Percentiles rank a stretch among this genome's conserved stretches.
phyloP scores from a whole-genome alignment of 2,888 invertebrate genomes.

The Anoncus sp. region DNA sequence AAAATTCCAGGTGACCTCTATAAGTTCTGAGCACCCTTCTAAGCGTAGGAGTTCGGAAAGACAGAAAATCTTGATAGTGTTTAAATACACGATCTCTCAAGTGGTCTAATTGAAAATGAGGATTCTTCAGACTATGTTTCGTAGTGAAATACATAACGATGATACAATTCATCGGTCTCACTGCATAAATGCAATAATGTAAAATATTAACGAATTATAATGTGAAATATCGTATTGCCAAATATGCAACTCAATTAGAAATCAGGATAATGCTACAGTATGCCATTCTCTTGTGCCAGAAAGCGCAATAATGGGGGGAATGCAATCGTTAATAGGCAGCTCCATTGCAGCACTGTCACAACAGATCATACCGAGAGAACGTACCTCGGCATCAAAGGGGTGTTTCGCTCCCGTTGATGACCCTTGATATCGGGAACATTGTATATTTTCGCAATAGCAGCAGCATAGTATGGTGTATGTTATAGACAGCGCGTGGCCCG shows the following conservation, averaged over 20 bases:
- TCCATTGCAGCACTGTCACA: conserved; percentile 47
- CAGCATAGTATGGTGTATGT: conserved; percentile 61
- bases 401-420: conserved; percentile 71
- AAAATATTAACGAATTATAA: conserved; percentile 27
- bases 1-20: conserved; percentile 19
- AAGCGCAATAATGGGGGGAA: conserved; percentile 58
- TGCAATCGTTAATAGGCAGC: conserved; percentile 62
- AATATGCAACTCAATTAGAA: conserved; percentile 61
- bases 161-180: neutral
- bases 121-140: neutral
- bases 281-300: conserved; percentile 29
- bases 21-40: neutral
- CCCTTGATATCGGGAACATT: conserved; percentile 76
- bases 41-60: conserved; percentile 1
- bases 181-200: conserved; percentile 10
- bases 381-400: conserved; percentile 64
- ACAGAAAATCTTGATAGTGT: neutral
- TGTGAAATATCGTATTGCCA: conserved; percentile 54
- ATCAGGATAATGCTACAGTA: conserved; percentile 45
- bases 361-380: conserved; percentile 65
- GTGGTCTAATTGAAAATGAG: neutral
- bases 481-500: conserved; percentile 63
- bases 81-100: neutral
- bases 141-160: neutral
- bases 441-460: conserved; percentile 78